phyloP scores from a whole-genome alignment of 2,888 invertebrate genomes.

The Limnephilus rhombicus region DNA sequence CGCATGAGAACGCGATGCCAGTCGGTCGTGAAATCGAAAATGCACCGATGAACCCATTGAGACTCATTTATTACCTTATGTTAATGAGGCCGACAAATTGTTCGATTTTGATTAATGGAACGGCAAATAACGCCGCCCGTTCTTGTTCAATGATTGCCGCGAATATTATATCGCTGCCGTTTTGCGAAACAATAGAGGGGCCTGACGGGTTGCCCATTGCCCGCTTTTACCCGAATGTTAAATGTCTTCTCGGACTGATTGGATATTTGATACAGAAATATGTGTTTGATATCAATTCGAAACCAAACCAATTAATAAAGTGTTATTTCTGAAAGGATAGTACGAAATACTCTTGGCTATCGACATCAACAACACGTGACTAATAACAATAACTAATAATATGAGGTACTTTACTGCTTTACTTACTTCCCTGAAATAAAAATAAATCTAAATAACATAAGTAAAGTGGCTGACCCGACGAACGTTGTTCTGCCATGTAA shows the following conservation, averaged over 20 bases:
- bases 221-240: not conserved
- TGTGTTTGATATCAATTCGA: not conserved
- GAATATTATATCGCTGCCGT: not conserved
- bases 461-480: no score
- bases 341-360: not conserved
- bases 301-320: not conserved
- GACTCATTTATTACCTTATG: slow-evolving; percentile 34
- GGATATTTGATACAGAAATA: not conserved
- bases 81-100: slow-evolving; percentile 16
- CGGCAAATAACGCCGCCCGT: not conserved
- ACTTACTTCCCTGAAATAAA: not conserved
- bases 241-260: not conserved
- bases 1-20: not conserved
- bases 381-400: no score
- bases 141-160: not conserved
- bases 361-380: not conserved
- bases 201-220: not conserved
- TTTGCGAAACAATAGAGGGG: not conserved
- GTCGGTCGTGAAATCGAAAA: slow-evolving; percentile 39
- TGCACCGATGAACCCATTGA: slow-evolving; percentile 32
- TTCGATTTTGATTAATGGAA: slow-evolving; percentile 23
- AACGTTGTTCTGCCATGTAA: no score
- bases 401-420: not conserved
- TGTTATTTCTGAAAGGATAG: not conserved
- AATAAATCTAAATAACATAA: not conserved